A percentile compares a stretch with the other conserved stretches of the same genome.
These are phyloP conservation scores for Caenorhabditis zanzibari DNA, from an alignment of 2,888 invertebrate genomes.

Conservation along the genomic window DNA sequence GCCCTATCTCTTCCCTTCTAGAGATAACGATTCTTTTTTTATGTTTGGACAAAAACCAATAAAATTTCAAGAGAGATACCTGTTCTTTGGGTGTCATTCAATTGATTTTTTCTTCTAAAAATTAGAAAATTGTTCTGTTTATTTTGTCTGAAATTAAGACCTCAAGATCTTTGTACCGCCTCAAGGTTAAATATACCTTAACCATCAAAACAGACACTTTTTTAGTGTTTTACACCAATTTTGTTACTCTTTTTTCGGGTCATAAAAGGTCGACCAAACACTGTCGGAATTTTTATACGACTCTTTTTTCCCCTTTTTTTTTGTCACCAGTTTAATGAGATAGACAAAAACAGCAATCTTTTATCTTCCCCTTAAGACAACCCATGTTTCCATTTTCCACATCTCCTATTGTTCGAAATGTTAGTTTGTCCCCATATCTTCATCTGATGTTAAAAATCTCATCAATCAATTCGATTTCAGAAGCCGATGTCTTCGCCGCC, in stretches of 20 bases:
- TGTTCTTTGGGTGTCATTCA: constrained; percentile 9
- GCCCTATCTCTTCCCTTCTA: constrained; percentile 5
- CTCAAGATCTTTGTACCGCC: not conserved
- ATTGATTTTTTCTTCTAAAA: not conserved
- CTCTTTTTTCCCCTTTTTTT: constrained; percentile 1
- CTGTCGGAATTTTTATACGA: constrained; percentile 7
- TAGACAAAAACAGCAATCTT: not conserved
- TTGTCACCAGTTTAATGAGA: not conserved
- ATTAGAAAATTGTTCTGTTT: constrained; percentile 2
- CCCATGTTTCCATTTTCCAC: not conserved
- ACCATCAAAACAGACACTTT: constrained; percentile 12
- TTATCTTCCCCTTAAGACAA: not conserved
- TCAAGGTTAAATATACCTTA: not conserved
- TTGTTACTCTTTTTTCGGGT: not conserved
- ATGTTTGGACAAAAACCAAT: constrained; percentile 8
- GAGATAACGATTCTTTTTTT: constrained; percentile 19
- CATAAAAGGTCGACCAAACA: constrained; percentile 35
- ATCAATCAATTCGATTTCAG: not conserved
- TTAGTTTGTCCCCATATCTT: not conserved
- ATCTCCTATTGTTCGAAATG: not conserved
- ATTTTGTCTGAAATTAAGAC: too few relatives aligned
- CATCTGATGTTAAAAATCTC: not conserved
- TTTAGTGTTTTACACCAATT: constrained; percentile 17
- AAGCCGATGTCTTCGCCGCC: not conserved
- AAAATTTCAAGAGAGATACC: constrained; percentile 1